phyloP scores from a whole-genome alignment of 2,888 invertebrate genomes.

The Philopedon plagiatum region DNA sequence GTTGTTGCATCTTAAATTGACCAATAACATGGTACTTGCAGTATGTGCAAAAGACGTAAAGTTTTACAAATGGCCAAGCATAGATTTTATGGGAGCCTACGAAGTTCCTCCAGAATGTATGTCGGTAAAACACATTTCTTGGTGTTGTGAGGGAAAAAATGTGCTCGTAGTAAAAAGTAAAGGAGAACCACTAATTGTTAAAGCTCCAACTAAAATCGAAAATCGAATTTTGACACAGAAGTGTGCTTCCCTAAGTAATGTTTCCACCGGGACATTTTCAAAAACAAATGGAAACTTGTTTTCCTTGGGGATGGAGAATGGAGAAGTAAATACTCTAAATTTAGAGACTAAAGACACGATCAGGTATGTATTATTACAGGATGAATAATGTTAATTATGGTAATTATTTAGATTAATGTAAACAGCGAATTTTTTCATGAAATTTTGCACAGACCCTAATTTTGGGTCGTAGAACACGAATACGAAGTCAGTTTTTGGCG shows the following conservation, averaged over 20 bases:
- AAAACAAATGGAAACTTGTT: conserved; percentile 54
- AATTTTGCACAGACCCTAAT: no score
- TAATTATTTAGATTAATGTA: no score
- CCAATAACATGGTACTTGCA: conserved; percentile 70
- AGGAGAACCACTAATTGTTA: conserved; percentile 56
- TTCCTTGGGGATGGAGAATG: conserved; percentile 58
- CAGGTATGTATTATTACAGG: conserved; percentile 8
- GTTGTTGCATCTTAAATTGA: neutral
- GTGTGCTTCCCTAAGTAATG: conserved; percentile 46
- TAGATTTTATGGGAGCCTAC: conserved; percentile 59
- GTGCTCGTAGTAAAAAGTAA: conserved; percentile 57
- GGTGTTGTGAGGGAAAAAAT: conserved; percentile 61
- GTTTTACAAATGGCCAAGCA: conserved; percentile 71
- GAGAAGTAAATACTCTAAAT: conserved; percentile 59
- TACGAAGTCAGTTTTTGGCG: no score
- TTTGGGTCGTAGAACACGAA: no score
- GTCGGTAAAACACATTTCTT: conserved; percentile 60
- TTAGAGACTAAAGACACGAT: conserved; percentile 46
- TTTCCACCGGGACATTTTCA: conserved; percentile 56
- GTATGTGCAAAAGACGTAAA: conserved; percentile 73
- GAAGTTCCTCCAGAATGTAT: conserved; percentile 56
- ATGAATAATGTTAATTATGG: neutral
- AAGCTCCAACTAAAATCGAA: conserved; percentile 43
- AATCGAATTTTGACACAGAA: conserved; percentile 33
- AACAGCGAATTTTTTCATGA: no score